Base-by-base conservation (phyloP, 30 jellyfish, hydroid and myxozoan species). In the Rhopilema esculentum region DNA sequence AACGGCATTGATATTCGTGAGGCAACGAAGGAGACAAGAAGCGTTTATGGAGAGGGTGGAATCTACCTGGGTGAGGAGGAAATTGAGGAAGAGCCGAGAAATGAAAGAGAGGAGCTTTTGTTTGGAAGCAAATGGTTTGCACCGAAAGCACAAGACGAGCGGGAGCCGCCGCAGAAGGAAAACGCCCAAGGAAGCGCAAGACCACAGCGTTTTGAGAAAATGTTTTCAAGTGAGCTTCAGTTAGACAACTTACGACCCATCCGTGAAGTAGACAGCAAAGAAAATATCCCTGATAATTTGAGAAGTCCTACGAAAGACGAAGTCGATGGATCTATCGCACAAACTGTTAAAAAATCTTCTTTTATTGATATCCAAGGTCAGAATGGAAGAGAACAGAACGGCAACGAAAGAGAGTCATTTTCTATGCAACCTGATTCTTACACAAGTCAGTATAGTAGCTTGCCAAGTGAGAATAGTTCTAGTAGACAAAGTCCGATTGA, bases 11-110 rank as follows among this genome's bases (percentile, higher is more conserved):
- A 64, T 17, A 30, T 48, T 7, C 57, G 75, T 9, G 69, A 30
- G 17, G 24, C 29, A 1, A 29, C 19, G 27, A 71, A 50, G 40
- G 81, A 71, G 17, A 87, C 95, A 9, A 62, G 88, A 32, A 77
- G 96, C 19, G 77, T 83, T 0, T 88, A 6, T 40, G 92, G 89
- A 7, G 87, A 72, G 22, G 95, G 90, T 23, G 96, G 98, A 28
- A 92, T 92, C 8, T 92, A 92, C 69, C 71, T 92, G 24, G 98
- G 98, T 19, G 96, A 92, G 49, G 96, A 73, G 67, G 94, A 72
- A 18, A 40, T 40, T 12, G 83, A 82, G 19, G 80, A 61, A 57
- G 87, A 84, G 93, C 87, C 93, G 30, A 62, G 50, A 18, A 79
- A 84, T 30, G 93, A 84, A 65, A 77, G 93, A 49, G 87, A 84